phyloP scores from a whole-genome alignment of 2,888 invertebrate species.

The Tiliacea aurago region DNA sequence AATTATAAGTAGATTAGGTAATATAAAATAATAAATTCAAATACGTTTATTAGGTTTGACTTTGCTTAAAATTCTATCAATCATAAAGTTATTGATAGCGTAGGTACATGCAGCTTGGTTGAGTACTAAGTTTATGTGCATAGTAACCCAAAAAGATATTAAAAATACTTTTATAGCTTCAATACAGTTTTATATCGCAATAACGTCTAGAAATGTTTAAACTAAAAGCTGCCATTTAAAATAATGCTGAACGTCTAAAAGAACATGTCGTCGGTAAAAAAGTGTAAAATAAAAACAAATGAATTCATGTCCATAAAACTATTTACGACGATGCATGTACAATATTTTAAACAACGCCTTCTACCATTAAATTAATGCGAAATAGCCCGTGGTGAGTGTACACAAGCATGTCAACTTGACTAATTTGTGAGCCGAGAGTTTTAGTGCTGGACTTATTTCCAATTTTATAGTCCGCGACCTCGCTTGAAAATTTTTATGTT shows the following conservation, averaged over 20 bases:
- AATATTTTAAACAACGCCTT: slow-evolving; percentile 72
- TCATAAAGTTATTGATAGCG: background rate
- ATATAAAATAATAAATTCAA: background rate
- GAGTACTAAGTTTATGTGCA: background rate
- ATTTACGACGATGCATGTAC: slow-evolving; percentile 67
- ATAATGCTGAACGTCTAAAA: slow-evolving; percentile 56
- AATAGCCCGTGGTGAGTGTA: slow-evolving; percentile 67
- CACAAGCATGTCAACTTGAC: slow-evolving; percentile 67
- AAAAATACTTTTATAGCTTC: slow-evolving; percentile 32
- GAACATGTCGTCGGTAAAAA: slow-evolving; percentile 53
- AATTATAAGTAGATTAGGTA: background rate
- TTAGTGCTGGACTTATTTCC: slow-evolving; percentile 71
- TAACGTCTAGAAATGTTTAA: slow-evolving; percentile 51
- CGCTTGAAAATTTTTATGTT: slow-evolving; percentile 69
- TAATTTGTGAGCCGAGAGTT: slow-evolving; percentile 74
- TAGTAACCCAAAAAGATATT: slow-evolving; percentile 23
- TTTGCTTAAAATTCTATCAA: background rate
- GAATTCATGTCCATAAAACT: slow-evolving; percentile 64
- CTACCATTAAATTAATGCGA: slow-evolving; percentile 73
- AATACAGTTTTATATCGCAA: slow-evolving; percentile 42
- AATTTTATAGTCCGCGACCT: slow-evolving; percentile 65
- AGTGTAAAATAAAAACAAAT: slow-evolving; percentile 59
- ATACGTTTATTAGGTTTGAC: background rate
- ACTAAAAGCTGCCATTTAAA: slow-evolving; percentile 61
- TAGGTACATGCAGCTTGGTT: background rate